Conservation (phyloP, 2,113 vertebrate species). For the Chaetura pelagica region DNA sequence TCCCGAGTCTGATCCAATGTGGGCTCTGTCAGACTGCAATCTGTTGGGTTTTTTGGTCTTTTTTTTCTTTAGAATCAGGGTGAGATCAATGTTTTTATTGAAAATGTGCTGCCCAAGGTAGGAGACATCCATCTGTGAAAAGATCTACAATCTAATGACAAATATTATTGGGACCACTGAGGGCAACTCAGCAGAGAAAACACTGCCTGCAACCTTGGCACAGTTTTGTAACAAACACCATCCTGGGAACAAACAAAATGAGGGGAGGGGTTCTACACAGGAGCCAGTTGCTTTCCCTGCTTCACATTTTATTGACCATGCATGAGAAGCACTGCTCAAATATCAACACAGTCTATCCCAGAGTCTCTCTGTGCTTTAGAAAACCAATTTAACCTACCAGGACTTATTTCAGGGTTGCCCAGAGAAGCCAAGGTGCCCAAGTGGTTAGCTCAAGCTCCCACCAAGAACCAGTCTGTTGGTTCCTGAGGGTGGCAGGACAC, state of each 20-base stretch:
- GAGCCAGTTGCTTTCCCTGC: background rate
- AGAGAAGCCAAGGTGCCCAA: background rate
- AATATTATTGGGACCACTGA: background rate
- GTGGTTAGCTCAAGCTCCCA: background rate
- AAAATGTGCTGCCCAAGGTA: background rate
- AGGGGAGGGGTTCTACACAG: background rate
- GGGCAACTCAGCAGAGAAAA: background rate
- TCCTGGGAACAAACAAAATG: background rate
- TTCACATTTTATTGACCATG: background rate
- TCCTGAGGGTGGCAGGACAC: background rate
- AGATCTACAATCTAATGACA: background rate
- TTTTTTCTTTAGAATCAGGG: background rate
- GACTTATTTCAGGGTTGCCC: background rate
- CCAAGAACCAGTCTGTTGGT: background rate
- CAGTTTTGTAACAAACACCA: background rate
- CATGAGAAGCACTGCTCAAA: background rate
- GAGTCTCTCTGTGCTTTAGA: background rate
- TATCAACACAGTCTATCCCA: background rate
- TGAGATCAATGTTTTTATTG: background rate
- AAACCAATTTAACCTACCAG: background rate
- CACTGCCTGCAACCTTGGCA: background rate
- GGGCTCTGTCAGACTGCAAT: background rate
- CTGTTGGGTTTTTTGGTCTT: background rate
- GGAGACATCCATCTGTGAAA: background rate
- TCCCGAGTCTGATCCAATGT: background rate